phyloP scores from a whole-genome alignment of 2,888 invertebrate species.

The Quadriops clusia region DNA sequence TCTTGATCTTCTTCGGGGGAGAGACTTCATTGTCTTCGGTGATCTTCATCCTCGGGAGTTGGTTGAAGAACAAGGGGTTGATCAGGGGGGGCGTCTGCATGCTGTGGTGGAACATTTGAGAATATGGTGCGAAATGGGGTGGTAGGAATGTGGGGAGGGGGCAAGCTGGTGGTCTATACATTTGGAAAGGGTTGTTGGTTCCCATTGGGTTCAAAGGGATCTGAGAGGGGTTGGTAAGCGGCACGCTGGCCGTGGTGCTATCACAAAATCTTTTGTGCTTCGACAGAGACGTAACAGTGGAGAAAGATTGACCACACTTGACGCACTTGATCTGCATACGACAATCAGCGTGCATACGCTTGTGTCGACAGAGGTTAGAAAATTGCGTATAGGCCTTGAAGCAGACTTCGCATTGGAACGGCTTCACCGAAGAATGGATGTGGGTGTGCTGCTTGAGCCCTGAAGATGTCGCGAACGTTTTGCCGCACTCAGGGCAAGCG shows the following conservation, averaged over 20 bases:
- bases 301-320: conserved; percentile 89
- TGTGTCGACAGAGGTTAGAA: conserved; percentile 98
- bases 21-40: conserved; percentile 24
- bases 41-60: conserved; percentile 32
- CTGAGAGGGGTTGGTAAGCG: conserved; percentile 30
- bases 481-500: conserved; percentile 96
- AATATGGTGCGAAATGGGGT: conserved; percentile 43
- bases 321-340: conserved; percentile 87
- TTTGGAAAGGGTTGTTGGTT: conserved; percentile 48
- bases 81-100: conserved; percentile 44
- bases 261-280: conserved; percentile 97
- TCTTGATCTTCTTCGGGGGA: conserved; percentile 17
- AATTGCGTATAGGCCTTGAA: conserved; percentile 98
- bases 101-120: conserved; percentile 34
- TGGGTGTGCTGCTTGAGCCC: conserved; percentile 98
- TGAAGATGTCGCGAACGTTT: conserved; percentile 94
- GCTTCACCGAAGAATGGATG: conserved; percentile 96
- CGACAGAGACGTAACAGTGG: conserved; percentile 79
- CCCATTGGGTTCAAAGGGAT: conserved; percentile 28
- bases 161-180: conserved; percentile 53
- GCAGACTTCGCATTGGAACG: conserved; percentile 94
- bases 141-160: conserved; percentile 52
- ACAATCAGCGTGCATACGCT: conserved; percentile 96
- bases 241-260: conserved; percentile 47
- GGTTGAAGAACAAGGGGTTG: conserved; percentile 54